These are phyloP conservation scores for Nixonia krombeini DNA, from an alignment of 1,140 invertebrate genomes.

Conservation along the genomic window DNA sequence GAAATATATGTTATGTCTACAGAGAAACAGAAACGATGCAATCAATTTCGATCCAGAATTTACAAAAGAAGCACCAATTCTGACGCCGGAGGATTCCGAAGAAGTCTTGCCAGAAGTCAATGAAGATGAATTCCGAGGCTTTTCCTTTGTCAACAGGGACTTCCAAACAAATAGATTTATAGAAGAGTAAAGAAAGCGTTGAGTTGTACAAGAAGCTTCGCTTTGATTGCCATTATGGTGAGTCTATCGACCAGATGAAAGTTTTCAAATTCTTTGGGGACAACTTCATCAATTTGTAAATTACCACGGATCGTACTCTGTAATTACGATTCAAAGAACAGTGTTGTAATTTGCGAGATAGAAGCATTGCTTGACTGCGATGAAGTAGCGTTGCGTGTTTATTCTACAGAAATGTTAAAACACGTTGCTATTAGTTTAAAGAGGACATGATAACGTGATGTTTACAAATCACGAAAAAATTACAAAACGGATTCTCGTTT, in stretches of 20 bases:
- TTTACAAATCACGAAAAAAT: too few species aligned
- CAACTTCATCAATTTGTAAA: too few species aligned
- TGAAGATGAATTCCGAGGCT: constrained; percentile 97
- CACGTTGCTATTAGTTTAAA: too few species aligned
- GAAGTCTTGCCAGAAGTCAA: constrained; percentile 95
- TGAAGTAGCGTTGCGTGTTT: too few species aligned
- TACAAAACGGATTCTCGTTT: too few species aligned
- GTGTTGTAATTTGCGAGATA: too few species aligned
- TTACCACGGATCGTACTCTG: too few species aligned
- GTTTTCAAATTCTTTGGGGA: too few species aligned
- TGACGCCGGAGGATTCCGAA: constrained; percentile 94
- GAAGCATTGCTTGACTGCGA: too few species aligned
- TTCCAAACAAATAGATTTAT: constrained; percentile 83
- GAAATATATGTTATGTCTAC: constrained; percentile 56
- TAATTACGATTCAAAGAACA: too few species aligned
- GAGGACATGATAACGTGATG: too few species aligned
- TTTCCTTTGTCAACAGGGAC: constrained; percentile 96
- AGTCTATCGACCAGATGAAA: not conserved
- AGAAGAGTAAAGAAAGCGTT: constrained; percentile 51
- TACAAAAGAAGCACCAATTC: constrained; percentile 96
- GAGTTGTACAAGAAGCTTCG: not conserved
- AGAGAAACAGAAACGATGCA: constrained; percentile 98
- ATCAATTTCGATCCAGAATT: constrained; percentile 99
- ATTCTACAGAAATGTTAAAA: too few species aligned
- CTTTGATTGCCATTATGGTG: not conserved